phyloP scores from a whole-genome alignment of 1,140 invertebrate genomes.

The Heliconius hewitsoni region DNA sequence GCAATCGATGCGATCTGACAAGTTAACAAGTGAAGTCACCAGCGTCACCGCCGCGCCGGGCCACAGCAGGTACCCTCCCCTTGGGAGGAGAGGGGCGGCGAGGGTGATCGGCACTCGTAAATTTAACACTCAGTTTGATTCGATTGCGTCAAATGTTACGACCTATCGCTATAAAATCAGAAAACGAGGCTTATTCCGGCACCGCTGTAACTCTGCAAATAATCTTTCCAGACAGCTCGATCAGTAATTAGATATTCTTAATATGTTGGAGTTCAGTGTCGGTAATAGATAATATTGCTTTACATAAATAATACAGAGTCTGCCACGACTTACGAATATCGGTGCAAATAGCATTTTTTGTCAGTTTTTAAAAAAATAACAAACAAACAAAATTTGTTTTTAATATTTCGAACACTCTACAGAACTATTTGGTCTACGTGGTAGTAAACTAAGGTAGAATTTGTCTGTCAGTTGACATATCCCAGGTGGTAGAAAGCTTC shows the following conservation, averaged over 20 bases:
- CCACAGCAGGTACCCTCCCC: not conserved
- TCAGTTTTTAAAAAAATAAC: no score
- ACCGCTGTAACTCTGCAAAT: not conserved
- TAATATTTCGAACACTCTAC: no score
- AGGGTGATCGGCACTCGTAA: slow-evolving; percentile 2
- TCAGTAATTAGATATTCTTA: not conserved
- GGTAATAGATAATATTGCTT: no score
- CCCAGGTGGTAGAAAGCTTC: no score
- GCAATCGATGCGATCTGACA: slow-evolving; percentile 14
- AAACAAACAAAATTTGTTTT: no score
- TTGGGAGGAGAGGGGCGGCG: not conserved
- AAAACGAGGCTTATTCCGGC: not conserved
- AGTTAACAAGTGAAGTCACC: slow-evolving; percentile 11
- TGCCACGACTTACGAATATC: no score
- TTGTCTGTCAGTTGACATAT: no score
- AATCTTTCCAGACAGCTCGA: not conserved
- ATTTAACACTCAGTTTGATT: slow-evolving; percentile 12
- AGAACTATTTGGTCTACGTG: no score
- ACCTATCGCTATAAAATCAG: slow-evolving; percentile 1
- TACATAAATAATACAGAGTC: no score
- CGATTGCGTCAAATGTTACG: slow-evolving; percentile 5
- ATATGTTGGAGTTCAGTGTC: not conserved
- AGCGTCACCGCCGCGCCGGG: not conserved
- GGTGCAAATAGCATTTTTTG: no score
- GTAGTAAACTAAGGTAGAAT: no score